Conservation (phyloP, 2,888 invertebrate species). For the Drosophila infuscata region DNA sequence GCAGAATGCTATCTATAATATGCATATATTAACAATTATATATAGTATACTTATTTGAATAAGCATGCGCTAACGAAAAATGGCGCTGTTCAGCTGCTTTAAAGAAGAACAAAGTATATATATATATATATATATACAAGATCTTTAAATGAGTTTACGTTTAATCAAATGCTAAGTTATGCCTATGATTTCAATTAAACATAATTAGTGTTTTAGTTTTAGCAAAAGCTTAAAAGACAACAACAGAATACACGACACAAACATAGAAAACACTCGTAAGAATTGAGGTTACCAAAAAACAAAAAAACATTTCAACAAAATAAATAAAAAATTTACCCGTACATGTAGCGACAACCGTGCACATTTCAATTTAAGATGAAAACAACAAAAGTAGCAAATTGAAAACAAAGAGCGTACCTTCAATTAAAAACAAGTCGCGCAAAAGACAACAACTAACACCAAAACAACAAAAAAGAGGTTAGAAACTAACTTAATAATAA, state of each 20-base stretch:
- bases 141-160: slow-evolving; percentile 66
- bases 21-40: slow-evolving; percentile 42
- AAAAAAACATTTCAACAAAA: slow-evolving; percentile 23
- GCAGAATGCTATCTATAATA: slow-evolving; percentile 28
- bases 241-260: slow-evolving; percentile 51
- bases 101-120: slow-evolving; percentile 25
- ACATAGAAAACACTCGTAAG: slow-evolving; percentile 39
- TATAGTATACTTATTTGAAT: slow-evolving; percentile 29
- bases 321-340: slow-evolving; percentile 32
- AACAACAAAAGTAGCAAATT: slow-evolving; percentile 26
- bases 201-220: slow-evolving; percentile 44
- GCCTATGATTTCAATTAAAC: slow-evolving; percentile 50
- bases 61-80: slow-evolving; percentile 23
- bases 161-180: slow-evolving; percentile 71
- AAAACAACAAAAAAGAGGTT: slow-evolving; percentile 13
- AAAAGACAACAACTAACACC: slow-evolving; percentile 40
- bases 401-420: slow-evolving; percentile 16
- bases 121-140: slow-evolving; percentile 12
- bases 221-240: slow-evolving; percentile 70
- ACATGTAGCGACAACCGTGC: slow-evolving; percentile 42
- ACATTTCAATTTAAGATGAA: slow-evolving; percentile 49
- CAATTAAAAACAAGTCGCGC: slow-evolving; percentile 58
- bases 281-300: slow-evolving; percentile 59
- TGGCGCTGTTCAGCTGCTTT: slow-evolving; percentile 72
- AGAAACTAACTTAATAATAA: slow-evolving; percentile 36